Percentiles rank a stretch among this genome's conserved stretches.
These are phyloP conservation scores for Syngnathus acus DNA, from an alignment of 2,797 vertebrate species.

Conservation along the genomic window DNA sequence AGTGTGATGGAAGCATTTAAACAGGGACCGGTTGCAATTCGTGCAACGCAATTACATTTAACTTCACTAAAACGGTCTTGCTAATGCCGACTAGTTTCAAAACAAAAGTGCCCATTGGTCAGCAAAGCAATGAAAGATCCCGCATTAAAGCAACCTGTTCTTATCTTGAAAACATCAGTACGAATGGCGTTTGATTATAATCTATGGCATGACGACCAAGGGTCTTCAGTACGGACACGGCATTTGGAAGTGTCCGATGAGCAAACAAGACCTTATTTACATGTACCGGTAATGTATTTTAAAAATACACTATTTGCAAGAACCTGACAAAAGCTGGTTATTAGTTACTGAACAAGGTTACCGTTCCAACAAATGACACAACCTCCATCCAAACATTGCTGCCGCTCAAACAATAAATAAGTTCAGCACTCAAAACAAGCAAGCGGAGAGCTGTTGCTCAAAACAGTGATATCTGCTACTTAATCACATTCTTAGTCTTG, in stretches of 20 bases:
- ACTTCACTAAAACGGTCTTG: not conserved
- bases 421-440: slow-evolving; percentile 31
- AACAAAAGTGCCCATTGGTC: not conserved
- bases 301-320: not conserved
- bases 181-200: not conserved
- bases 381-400: not conserved
- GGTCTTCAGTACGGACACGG: not conserved
- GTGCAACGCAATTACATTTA: not conserved
- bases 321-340: not conserved
- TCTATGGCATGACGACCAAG: not conserved
- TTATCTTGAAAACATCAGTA: not conserved
- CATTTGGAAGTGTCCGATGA: not conserved
- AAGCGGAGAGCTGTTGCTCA: slow-evolving; percentile 24
- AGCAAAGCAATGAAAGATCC: not conserved
- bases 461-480: slow-evolving; percentile 64
- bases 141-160: not conserved
- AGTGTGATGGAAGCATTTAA: not conserved
- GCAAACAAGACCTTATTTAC: not conserved
- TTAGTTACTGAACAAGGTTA: not conserved
- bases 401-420: slow-evolving; percentile 8
- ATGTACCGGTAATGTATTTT: not conserved
- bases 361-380: not conserved
- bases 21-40: not conserved
- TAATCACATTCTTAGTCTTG: slow-evolving; percentile 63
- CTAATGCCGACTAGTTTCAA: not conserved